Evolutionary conservation across 92 coral and sea anemone species (phyloP).

Genomic region (Epizoanthus ramosus): DNA sequence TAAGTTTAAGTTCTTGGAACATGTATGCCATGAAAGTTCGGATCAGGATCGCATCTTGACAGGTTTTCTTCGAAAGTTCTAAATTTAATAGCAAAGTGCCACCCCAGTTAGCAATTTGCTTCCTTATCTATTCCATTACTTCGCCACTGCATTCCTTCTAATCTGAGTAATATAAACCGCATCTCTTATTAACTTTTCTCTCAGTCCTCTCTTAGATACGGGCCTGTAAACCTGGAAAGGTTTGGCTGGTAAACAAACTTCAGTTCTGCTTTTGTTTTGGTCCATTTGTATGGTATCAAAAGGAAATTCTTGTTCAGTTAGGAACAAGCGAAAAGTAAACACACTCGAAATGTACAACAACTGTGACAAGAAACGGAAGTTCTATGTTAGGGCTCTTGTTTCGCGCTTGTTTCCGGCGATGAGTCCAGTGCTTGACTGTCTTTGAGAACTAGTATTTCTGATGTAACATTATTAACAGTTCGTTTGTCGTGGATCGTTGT

Average conservation of each 20-base stretch:
- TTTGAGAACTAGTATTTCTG: constrained; percentile 10
- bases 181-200: background rate
- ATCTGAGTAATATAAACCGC: constrained; percentile 8
- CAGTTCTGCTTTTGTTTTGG: background rate
- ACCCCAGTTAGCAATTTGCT: background rate
- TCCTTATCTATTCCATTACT: background rate
- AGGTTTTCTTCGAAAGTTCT: background rate
- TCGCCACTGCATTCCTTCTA: background rate
- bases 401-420: background rate
- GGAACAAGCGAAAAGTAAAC: constrained; percentile 22
- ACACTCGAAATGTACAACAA: constrained; percentile 20
- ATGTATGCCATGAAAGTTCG: background rate
- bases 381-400: background rate
- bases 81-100: too few relatives aligned
- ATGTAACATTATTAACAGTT: background rate
- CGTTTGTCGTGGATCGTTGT: background rate
- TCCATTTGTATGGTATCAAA: constrained; percentile 13
- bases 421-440: constrained; percentile 2
- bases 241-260: constrained; percentile 15
- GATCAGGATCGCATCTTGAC: background rate
- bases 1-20: background rate
- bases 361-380: constrained; percentile 27
- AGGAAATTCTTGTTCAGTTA: background rate
- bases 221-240: background rate
- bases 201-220: background rate